Evolutionary conservation across 2,113 vertebrate species (phyloP).

Genomic region (Terrapene triunguis): DNA sequence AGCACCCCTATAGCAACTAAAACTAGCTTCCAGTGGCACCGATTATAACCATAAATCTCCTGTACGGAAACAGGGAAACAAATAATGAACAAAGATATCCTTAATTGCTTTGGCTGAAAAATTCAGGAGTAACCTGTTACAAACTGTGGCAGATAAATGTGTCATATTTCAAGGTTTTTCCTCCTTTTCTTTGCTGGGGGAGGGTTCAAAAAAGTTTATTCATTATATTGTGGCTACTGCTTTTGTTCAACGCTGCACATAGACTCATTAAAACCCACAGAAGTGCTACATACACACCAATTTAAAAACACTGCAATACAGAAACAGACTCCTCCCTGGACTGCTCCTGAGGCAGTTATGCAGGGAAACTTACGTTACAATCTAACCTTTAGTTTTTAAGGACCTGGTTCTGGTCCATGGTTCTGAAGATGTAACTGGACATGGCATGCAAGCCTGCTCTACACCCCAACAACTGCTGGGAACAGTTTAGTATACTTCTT

Average conservation of each 20-base stretch:
- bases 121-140: neutral
- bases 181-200: neutral
- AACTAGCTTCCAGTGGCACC: slow-evolving; percentile 92
- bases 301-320: neutral
- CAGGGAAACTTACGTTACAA: neutral
- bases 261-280: neutral
- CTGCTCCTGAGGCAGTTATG: neutral
- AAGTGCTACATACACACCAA: neutral
- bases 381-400: neutral
- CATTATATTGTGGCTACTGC: neutral
- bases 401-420: neutral
- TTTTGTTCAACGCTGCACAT: neutral
- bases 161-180: neutral
- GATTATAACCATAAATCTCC: slow-evolving; percentile 92
- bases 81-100: neutral
- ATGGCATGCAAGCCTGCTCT: neutral
- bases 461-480: neutral
- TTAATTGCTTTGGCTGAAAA: neutral
- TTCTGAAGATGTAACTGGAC: neutral
- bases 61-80: slow-evolving; percentile 61
- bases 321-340: neutral
- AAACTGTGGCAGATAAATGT: neutral
- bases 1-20: slow-evolving; percentile 89
- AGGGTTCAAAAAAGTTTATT: neutral
- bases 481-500: neutral